Base-by-base conservation (phyloP, 1,140 invertebrate species). In the Scaptodrosophila lebanonensis region DNA sequence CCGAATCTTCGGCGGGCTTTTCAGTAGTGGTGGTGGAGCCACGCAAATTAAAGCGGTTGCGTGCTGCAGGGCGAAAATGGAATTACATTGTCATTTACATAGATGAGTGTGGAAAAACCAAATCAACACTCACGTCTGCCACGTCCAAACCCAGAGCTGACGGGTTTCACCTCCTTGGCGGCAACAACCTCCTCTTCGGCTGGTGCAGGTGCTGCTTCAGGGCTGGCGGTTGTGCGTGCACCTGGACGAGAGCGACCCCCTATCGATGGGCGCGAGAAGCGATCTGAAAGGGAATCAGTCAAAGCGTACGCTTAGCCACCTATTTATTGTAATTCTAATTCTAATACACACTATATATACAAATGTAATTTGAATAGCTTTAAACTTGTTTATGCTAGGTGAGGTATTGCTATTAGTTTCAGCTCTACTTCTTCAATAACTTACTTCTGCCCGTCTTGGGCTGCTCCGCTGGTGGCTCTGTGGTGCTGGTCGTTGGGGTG, bases 111-210 rank as follows among this genome's bases (percentile, higher is more conserved):
- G 7, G 9, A 22, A 4, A 6, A 12, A 32, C 13, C 13, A 20
- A 27, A 8, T 35, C 13, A 0, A 43, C 35, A 61, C 73, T 84
- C 45, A 86, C 85, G 86, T 77, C 79, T 67, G 51, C 77, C 77
- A 22, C 83, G 76, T 25, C 51, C 63, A 12, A 83, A 82, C n/a
- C 63, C 60, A 2, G 56, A 68, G 57, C 57, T 75, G n/a, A 86
- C 82, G 12, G 87, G 87, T 64, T 89, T 89, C 6, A 84, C 79
- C 43, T 88, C 87, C 59, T 89, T 88, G 50, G 86, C 87, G 11
- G 51, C 56, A 1, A 72, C 66, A 1, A 63, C 54, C 30, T 83
- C 86, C 43, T 87, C 84, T 30, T 88, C 82, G 8, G 32, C 83
- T 11, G 76, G 52, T 0, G 83, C 70, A 0, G 87, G 66, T 0